These are phyloP conservation scores for Mirza zaza DNA, from an alignment of 2,113 vertebrate genomes.

Conservation along the genomic window DNA sequence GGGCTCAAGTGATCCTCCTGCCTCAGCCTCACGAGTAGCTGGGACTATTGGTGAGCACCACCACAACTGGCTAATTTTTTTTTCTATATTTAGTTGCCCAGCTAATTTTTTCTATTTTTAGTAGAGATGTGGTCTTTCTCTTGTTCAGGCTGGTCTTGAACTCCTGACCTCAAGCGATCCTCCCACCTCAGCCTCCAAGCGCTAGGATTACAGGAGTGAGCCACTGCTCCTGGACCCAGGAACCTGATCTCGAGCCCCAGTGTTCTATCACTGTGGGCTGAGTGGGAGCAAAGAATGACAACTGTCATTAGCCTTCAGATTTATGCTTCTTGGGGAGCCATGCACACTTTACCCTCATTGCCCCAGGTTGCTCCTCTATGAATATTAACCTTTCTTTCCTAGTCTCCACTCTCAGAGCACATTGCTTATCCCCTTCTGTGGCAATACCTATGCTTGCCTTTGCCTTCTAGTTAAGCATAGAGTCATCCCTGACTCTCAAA, in stretches of 20 bases:
- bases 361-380: not conserved
- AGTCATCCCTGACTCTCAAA: not conserved
- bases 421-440: not conserved
- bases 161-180: no score
- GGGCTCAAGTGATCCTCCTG: no score
- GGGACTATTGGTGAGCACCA: no score
- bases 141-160: no score
- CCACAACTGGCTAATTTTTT: no score
- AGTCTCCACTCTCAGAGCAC: not conserved
- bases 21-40: no score
- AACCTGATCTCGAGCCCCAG: not conserved
- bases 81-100: no score
- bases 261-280: not conserved
- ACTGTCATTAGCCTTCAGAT: not conserved
- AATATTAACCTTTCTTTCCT: not conserved
- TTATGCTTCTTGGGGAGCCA: not conserved
- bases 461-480: not conserved
- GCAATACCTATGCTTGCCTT: not conserved
- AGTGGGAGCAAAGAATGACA: not conserved
- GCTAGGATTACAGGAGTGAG: no score
- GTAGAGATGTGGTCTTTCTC: no score
- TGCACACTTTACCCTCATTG: not conserved
- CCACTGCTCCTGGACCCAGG: not conserved
- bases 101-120: no score
- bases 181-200: no score